Evolutionary conservation across 2,888 invertebrate species (phyloP), one percentile per base, ranked within the genome.

Genomic region (Xestia rhomboidea): DNA sequence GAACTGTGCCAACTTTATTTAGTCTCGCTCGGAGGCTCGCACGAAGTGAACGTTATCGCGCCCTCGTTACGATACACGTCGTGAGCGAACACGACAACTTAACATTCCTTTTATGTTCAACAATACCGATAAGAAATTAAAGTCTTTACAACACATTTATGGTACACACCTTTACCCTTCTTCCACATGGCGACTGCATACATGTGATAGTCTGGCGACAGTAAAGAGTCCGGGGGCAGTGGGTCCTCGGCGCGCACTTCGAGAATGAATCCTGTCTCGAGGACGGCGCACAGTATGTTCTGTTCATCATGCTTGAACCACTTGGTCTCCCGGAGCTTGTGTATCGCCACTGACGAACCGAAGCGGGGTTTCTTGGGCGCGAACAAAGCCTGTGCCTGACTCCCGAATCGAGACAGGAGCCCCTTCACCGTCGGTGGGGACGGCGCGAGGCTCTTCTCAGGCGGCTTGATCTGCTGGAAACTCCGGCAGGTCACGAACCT

Each of bases 251-350:
- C 97, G 85, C 96, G 94, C 86, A 97, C 97, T 93, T 98, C 98
- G 84, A 98, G 97, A 88, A 98, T 97, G 94, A 98, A 98, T 76
- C 98, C 98, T 63, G 97, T 97, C 93, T 98, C 98, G 90, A 98
- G 97, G 77, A 98, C 98, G 75, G 98, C 97, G 93, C 98, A 98
- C 87, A 98, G 97, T 88, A 98, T 97, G 89, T 97, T 97, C 91
- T 97, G 97, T 95, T 98, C 98, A 89, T 97, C 97, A 87, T 97
- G 97, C 87, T 97, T 97, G 92, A 98, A 98, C 98, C 98, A 98
- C 96, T 98, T 98, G 83, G 98, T 97, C 92, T 98, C 98, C 84
- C 98, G 96, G 87, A 98, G 95, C 91, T 98, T 98, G 92, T 98
- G 98, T 82, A 98, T 98, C 69, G 98, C 97, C 60, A 98, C 97